Base-by-base conservation (phyloP, 2,113 vertebrate species). In the Hemibagrus wyckioides region DNA sequence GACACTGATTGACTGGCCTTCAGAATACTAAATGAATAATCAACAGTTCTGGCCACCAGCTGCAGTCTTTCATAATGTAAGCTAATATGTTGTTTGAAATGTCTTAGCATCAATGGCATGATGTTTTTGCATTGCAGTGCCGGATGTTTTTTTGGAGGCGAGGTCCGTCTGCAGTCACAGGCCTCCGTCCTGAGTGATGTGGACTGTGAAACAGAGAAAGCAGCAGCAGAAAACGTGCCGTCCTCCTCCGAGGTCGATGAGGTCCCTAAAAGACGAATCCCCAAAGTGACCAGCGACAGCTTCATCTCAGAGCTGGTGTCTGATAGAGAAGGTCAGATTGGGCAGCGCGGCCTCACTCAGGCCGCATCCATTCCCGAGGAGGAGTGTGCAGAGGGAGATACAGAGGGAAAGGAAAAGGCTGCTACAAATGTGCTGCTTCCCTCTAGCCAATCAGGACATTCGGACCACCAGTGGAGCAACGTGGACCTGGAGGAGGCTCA, bases 131-230 rank as follows among this genome's bases (percentile, higher is more conserved):
- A 44, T 84, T 39, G 5, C 88, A 99, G 98, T 13, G 98, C 98
- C 4, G 98, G 98, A 90, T 98, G 97, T 94, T 99, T 96, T 94
- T 99, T 99, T 91, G 95, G 96, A 1, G 97, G 97, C 6, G 97
- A 99, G 92, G 96, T 97, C 82, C 96, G 94, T 73, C 94, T 94
- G 86, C 95, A 96, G 54, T 94, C 92, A 0, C 93, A 94, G 0
- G 92, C 93, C 0, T 65, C 95, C 10, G 91, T 87, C 14, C 92
- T 91, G 15, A 96, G 95, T 0, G 96, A 98, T 67, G 92, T 91
- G 2, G 97, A 97, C 77, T 94, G 93, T 0, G 97, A 97, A 23
- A 67, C 92, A 0, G 96, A 96, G 84, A 93, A 90, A 8, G 83
- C 82, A 2, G 54, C 54, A 41, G 33, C 57, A 0, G 89, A 1